Percentiles rank a stretch among this genome's conserved stretches.
Evolutionary conservation across 2,113 vertebrate genomes (phyloP).

Genomic region (Galbula dea): DNA sequence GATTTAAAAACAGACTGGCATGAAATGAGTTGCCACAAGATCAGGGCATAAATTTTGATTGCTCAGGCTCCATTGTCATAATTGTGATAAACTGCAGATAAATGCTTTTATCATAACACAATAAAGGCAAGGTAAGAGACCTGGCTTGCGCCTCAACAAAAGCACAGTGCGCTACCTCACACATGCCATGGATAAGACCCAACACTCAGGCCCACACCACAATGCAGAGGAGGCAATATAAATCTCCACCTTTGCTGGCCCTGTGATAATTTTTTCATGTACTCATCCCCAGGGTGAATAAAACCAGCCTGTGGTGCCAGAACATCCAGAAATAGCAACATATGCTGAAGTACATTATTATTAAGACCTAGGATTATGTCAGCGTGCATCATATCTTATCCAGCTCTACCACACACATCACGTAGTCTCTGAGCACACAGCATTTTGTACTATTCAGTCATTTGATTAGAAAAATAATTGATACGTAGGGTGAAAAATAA

Average conservation of each 20-base stretch:
- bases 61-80: not conserved
- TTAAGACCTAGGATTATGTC: constrained; percentile 31
- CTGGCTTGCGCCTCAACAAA: not conserved
- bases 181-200: not conserved
- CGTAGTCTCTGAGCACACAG: not conserved
- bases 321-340: constrained; percentile 10
- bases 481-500: not conserved
- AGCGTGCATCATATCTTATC: not conserved
- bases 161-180: not conserved
- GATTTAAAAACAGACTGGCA: not conserved
- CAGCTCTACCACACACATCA: not conserved
- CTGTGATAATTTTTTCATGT: not conserved
- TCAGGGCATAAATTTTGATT: not conserved
- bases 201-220: not conserved
- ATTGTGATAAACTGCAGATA: constrained; percentile 25
- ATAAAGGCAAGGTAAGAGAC: not conserved
- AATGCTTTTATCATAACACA: not conserved
- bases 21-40: constrained; percentile 4
- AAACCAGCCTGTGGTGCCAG: constrained; percentile 5
- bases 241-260: constrained; percentile 2
- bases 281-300: not conserved
- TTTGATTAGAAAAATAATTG: constrained; percentile 19
- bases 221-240: constrained; percentile 9
- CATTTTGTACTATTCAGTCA: not conserved
- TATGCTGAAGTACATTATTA: not conserved